phyloP scores from a whole-genome alignment of 2,113 vertebrate genomes.

The Phaetusa simplex region DNA sequence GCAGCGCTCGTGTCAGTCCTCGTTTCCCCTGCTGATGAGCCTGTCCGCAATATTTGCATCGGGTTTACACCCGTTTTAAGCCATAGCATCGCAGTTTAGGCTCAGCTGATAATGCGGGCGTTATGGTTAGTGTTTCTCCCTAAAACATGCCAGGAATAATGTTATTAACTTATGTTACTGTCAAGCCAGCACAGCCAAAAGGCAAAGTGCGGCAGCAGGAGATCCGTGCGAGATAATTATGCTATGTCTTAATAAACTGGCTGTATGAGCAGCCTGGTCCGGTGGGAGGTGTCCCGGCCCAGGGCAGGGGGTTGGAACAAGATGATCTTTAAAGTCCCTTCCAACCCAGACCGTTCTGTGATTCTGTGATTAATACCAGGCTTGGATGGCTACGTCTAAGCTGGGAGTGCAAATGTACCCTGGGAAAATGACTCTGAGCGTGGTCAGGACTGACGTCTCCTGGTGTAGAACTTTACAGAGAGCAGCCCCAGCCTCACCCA shows the following conservation, averaged over 20 bases:
- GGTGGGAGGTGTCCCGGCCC: no score
- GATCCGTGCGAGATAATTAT: not conserved
- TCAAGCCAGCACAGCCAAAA: not conserved
- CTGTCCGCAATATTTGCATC: no score
- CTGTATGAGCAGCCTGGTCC: not conserved
- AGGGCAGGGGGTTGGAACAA: no score
- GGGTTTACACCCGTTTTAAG: not conserved
- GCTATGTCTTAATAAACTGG: not conserved
- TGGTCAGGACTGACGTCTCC: not conserved
- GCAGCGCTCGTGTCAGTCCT: no score
- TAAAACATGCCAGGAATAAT: rapidly evolving
- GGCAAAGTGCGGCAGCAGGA: not conserved
- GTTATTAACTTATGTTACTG: no score
- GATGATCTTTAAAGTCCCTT: no score
- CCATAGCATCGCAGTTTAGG: not conserved
- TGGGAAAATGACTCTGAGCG: not conserved
- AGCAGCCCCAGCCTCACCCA: not conserved
- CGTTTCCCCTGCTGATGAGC: rapidly evolving
- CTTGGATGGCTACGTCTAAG: not conserved
- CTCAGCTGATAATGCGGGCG: rapidly evolving
- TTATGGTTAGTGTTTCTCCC: not conserved
- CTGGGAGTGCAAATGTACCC: not conserved
- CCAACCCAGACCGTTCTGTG: no score
- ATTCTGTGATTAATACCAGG: rapidly evolving
- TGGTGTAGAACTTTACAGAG: rapidly evolving